phyloP scores from a whole-genome alignment of 2,888 invertebrate genomes.

The Empis livida region DNA sequence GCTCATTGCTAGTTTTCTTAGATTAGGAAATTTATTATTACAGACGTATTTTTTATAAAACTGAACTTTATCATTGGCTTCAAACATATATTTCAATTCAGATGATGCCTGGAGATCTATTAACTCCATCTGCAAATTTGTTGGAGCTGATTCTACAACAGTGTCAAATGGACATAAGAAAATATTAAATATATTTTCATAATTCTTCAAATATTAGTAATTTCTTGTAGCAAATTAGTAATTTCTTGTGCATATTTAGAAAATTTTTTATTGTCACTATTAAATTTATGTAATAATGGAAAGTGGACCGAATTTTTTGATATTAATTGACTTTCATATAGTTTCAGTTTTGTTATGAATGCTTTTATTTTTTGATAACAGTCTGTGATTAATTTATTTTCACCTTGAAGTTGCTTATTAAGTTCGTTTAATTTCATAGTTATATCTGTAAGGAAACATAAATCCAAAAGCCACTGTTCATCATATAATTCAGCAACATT shows the following conservation, averaged over 20 bases:
- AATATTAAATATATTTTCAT: conserved; percentile 1
- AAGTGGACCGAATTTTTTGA: neutral
- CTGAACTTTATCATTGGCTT: conserved; percentile 1
- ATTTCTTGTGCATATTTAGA: neutral
- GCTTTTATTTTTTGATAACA: neutral
- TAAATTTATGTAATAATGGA: neutral
- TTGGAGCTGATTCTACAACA: conserved; percentile 1
- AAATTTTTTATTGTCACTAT: neutral
- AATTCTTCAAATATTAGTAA: neutral
- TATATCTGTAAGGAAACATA: neutral
- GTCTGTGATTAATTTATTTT: neutral
- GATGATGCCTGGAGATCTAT: neutral
- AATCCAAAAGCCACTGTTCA: neutral
- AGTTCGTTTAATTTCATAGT: neutral
- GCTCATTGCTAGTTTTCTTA: neutral
- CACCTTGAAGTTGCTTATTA: neutral
- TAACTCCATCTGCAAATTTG: neutral
- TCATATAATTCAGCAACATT: neutral
- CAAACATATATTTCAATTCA: neutral
- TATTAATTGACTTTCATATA: neutral
- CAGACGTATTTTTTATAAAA: neutral
- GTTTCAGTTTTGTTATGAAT: neutral
- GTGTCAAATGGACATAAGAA: neutral
- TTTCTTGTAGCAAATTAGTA: neutral
- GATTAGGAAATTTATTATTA: neutral